phyloP scores from a whole-genome alignment of 2,113 vertebrate species.

The Rhizomys pruinosus region DNA sequence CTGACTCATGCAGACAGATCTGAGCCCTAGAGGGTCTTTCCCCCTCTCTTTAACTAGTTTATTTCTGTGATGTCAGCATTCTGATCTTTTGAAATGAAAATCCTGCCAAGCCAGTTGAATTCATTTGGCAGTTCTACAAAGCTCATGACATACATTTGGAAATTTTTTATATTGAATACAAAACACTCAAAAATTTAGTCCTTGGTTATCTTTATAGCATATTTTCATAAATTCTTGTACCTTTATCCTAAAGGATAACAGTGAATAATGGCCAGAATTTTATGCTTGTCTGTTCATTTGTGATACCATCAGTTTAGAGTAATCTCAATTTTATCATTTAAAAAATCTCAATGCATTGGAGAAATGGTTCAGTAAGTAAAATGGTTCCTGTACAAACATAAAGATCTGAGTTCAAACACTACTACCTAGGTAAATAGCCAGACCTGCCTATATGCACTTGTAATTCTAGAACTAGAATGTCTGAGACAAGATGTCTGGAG shows the following conservation, averaged over 20 bases:
- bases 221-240: neutral
- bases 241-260: neutral
- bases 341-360: no score
- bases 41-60: neutral
- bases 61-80: neutral
- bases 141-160: neutral
- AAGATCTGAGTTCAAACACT: no score
- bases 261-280: neutral
- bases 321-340: no score
- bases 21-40: neutral
- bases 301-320: no score
- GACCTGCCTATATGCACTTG: no score
- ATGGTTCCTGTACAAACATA: no score
- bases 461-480: no score
- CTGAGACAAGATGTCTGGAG: no score
- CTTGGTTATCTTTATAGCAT: neutral
- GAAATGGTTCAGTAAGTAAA: no score
- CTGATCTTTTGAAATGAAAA: conserved; percentile 23
- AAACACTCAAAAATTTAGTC: neutral
- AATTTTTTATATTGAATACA: neutral
- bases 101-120: neutral
- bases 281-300: neutral
- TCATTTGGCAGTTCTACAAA: neutral
- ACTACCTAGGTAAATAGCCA: no score
- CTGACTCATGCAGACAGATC: neutral